Evolutionary conservation across 1,140 invertebrate genomes (phyloP).

Genomic region (Tetragonula clypearis): DNA sequence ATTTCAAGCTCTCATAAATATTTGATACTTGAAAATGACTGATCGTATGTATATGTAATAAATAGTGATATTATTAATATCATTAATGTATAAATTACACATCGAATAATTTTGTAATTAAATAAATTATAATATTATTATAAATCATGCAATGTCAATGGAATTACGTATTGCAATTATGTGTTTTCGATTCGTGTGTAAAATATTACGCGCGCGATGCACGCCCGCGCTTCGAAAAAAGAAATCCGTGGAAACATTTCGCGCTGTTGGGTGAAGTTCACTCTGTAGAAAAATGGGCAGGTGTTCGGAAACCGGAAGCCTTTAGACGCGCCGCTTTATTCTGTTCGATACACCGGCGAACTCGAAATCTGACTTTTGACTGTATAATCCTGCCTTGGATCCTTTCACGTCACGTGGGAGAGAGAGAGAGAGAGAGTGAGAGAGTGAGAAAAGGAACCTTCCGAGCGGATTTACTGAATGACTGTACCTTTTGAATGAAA

Average conservation of each 20-base stretch:
- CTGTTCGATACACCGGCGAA: conserved; percentile 79
- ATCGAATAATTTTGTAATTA: too few relatives aligned
- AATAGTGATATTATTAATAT: too few relatives aligned
- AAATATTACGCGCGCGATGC: too few relatives aligned
- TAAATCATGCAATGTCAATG: too few relatives aligned
- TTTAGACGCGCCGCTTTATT: conserved; percentile 74
- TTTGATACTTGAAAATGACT: too few relatives aligned
- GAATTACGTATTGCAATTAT: too few relatives aligned
- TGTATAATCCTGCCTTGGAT: conserved; percentile 77
- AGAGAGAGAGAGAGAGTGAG: neutral
- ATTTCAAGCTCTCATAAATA: too few relatives aligned
- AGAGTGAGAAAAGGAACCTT: conserved; percentile 34
- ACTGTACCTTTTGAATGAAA: conserved; percentile 18
- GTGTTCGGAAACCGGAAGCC: conserved; percentile 81
- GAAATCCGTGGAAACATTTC: conserved; percentile 14
- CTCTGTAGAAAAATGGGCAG: conserved; percentile 69
- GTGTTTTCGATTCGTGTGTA: too few relatives aligned
- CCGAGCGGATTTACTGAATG: conserved; percentile 41
- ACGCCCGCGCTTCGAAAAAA: neutral
- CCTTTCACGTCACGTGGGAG: conserved; percentile 73
- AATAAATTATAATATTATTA: too few relatives aligned
- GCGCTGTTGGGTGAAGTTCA: conserved; percentile 22
- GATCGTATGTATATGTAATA: too few relatives aligned
- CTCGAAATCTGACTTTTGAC: conserved; percentile 81
- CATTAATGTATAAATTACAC: too few relatives aligned